Conservation (phyloP, 1,140 invertebrate species). For the Penaeus indicus region DNA sequence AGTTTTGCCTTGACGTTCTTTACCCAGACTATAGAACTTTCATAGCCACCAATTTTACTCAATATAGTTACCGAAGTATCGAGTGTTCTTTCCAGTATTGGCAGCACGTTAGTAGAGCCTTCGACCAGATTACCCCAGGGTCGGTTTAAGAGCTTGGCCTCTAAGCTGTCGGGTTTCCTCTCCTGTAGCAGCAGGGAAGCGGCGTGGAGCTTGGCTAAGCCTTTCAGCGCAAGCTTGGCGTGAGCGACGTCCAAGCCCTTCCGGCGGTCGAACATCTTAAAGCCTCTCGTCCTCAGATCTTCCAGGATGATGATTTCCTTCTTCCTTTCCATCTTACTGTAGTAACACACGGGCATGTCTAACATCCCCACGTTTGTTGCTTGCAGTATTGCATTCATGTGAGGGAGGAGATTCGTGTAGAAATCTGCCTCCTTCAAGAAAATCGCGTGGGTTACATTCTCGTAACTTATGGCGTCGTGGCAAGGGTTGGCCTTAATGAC, state of each 20-base stretch:
- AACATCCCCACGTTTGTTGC: neutral
- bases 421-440: neutral
- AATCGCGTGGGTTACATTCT: neutral
- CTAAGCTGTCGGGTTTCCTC: neutral
- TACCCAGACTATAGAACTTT: neutral
- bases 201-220: neutral
- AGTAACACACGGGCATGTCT: neutral
- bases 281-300: neutral
- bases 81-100: too few relatives aligned
- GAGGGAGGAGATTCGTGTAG: neutral
- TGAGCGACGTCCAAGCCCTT: neutral
- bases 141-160: neutral
- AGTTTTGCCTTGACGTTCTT: neutral
- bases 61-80: too few relatives aligned
- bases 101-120: too few relatives aligned
- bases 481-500: constrained; percentile 15
- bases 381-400: neutral
- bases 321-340: neutral
- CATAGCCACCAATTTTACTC: too few relatives aligned
- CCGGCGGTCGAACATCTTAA: neutral
- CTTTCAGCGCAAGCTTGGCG: neutral
- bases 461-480: neutral
- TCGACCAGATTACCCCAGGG: too few relatives aligned
- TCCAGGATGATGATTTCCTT: neutral
- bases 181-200: neutral